Base-by-base conservation (phyloP, 2,797 vertebrate genomes). In the Selene dorsalis region DNA sequence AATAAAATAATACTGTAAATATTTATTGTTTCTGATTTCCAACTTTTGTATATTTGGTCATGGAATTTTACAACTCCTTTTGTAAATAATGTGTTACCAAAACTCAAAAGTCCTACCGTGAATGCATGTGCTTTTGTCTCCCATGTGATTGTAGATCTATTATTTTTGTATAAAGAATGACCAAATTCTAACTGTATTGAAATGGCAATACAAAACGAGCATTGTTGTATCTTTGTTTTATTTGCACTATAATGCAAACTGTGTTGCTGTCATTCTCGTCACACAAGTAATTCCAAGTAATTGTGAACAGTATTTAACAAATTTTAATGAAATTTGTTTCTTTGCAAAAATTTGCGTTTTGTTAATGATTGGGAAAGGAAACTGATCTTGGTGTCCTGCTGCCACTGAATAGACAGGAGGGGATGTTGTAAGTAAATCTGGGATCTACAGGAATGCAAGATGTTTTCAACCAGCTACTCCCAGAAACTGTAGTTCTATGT, bases 111-210 rank as follows among this genome's bases (percentile, higher is more conserved):
- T 53, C 74, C 8, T 66, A 61, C 56, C 47, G 24, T 79, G 69
- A 69, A 85, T 75, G 61, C 69, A 26, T 64, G 16, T 78, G 17
- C 0, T 13, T 84, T 69, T 59, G 17, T 83, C 66, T 82, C 72
- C 69, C 39, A 32, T 64, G 35, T 83, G 71, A 78, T 77, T 0
- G 9, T 83, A 77, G 74, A 85, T 86, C 6, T 84, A 63, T 86
- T 91, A 87, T 90, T 90, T 92, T 91, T 92, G 75, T 90, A 90
- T 65, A 50, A 86, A 81, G 3, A 77, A 69, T 65, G 32, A 76
- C 39, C 50, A 81, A 61, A 75, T 77, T 76, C 4, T 57, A 59
- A 79, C 52, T 83, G 52, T 80, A 67, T 60, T 75, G 58, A 80
- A 63, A 75, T 55, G 43, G 16, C 53, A 87, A 85, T 89, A 87